Conservation (phyloP, 2,113 vertebrate genomes). For the Etheostoma spectabile region DNA sequence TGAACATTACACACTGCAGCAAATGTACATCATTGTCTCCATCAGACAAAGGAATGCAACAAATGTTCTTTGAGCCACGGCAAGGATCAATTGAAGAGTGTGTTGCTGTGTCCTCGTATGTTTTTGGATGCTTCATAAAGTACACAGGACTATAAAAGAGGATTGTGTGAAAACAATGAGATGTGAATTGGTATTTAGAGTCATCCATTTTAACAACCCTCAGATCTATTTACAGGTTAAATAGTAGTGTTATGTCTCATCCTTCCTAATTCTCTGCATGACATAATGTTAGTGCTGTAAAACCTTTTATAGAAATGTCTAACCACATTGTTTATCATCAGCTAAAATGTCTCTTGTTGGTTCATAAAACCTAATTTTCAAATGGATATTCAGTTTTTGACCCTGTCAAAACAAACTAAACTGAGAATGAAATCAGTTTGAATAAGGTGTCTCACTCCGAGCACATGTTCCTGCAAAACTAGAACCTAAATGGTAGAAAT, state of each 20-base stretch:
- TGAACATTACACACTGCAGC: neutral
- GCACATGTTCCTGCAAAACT: neutral
- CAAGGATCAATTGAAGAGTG: neutral
- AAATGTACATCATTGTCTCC: constrained; percentile 1
- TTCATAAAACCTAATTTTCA: neutral
- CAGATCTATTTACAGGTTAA: constrained; percentile 9
- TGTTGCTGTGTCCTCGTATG: constrained; percentile 1
- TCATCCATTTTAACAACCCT: neutral
- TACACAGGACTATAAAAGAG: constrained; percentile 17
- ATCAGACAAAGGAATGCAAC: constrained; percentile 3
- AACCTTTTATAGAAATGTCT: constrained; percentile 24
- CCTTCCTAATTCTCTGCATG: constrained; percentile 23
- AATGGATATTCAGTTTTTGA: neutral
- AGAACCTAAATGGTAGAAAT: neutral
- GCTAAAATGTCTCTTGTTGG: neutral
- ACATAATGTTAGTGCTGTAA: constrained; percentile 21
- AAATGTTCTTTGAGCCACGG: neutral
- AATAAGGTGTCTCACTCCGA: neutral
- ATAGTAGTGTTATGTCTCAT: constrained; percentile 30
- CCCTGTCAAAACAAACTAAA: neutral
- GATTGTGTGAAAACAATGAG: constrained; percentile 14
- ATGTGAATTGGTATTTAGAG: constrained; percentile 3
- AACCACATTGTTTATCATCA: constrained; percentile 19
- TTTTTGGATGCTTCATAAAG: constrained; percentile 7
- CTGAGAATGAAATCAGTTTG: neutral